Evolutionary conservation across 2,113 vertebrate genomes (phyloP), one percentile per base, ranked within the genome.

Genomic region (Entomyzon cyanotis): DNA sequence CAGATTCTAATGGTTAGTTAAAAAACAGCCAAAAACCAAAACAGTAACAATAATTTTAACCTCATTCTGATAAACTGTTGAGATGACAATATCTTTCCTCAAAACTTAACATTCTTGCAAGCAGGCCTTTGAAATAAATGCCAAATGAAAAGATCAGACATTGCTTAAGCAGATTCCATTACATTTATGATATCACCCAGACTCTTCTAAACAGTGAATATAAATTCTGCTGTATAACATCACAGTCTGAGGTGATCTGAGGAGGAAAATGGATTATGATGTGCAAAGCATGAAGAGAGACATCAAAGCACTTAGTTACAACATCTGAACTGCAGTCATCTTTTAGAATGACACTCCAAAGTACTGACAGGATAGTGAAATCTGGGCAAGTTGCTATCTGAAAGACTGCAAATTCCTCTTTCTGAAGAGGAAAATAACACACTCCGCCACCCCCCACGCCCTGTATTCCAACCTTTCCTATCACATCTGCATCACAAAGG

Each of bases 181-280:
- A 94, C 58, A 50, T 92, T 93, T 94, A 84, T 83, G 60, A 77
- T 94, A 89, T 67, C 95, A 94, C 65, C 81, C 70, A 94, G 89
- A 91, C 67, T 96, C 87, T 64, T 86, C 93, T 71, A 84, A 96
- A 92, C 39, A 95, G 79, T 65, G 78, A 94, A 71, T 90, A 92
- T 83, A 92, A 97, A 96, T 97, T 97, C 92, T n/a, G 56, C 88
- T 83, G 93, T 97, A 95, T 95, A 91, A 93, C 94, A 95, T 87
- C 93, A 92, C 63, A 89, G 86, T 92, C 88, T 95, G 71, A 94
- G 56, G 74, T 64, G 56, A 97, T 96, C 70, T 92, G 73, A 94
- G 83, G 44, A 87, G 70, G 73, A 87, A 92, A 94, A 92, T 53
- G 58, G 87, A 96, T 96, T 96, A 85, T 87, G 96, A 95, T 96